Conservation (phyloP, 2,113 vertebrate genomes). For the Podiceps cristatus region DNA sequence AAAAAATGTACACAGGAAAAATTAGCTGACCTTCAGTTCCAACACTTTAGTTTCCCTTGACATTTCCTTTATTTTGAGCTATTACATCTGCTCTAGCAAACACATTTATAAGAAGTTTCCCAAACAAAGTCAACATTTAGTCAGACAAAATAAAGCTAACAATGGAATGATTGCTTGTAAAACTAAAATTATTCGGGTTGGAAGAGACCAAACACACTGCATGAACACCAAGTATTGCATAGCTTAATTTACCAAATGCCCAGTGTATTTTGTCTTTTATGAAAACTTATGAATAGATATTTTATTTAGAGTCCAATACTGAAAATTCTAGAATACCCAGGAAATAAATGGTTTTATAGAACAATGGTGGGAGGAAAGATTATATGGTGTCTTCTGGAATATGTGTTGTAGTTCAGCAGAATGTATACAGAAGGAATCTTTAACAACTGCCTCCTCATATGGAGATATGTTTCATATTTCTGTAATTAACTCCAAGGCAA, state of each 20-base stretch:
- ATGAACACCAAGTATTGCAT: neutral
- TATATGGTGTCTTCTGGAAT: neutral
- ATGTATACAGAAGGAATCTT: neutral
- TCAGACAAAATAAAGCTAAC: constrained; percentile 25
- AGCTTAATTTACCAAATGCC: neutral
- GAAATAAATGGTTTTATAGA: neutral
- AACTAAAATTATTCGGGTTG: neutral
- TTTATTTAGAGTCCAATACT: neutral
- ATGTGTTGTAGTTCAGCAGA: neutral
- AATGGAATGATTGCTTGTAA: neutral
- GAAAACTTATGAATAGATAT: neutral
- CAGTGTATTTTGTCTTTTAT: neutral
- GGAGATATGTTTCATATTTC: neutral
- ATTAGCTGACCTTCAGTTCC: constrained; percentile 26
- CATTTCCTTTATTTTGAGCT: constrained; percentile 34
- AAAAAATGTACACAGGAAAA: neutral
- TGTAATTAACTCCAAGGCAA: neutral
- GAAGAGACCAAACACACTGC: neutral
- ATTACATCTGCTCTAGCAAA: neutral
- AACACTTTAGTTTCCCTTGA: constrained; percentile 27
- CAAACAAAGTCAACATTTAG: constrained; percentile 10
- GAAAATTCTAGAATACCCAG: neutral
- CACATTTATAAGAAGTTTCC: constrained; percentile 10
- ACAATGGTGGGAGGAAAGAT: rapidly evolving
- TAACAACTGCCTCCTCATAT: neutral